Conservation (phyloP, 2,113 vertebrate species). For the Ariopsis seemanni region DNA sequence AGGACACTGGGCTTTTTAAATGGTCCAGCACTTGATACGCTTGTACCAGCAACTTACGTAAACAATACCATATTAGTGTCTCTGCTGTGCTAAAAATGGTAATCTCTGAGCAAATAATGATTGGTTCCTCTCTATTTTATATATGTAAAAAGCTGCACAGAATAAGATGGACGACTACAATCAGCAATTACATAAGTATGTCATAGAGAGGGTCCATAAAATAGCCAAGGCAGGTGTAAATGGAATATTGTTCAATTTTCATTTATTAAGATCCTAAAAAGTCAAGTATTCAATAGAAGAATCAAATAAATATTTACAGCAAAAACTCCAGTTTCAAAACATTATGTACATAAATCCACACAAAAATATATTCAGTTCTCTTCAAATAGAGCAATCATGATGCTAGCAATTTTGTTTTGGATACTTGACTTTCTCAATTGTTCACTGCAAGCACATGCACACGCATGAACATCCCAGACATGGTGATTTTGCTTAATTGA, state of each 20-base stretch:
- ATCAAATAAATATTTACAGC: slow-evolving; percentile 69
- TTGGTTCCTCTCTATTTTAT: background rate
- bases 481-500: slow-evolving; percentile 42
- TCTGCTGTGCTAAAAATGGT: background rate
- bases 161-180: background rate
- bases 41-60: background rate
- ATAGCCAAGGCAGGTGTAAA: background rate
- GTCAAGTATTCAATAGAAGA: slow-evolving; percentile 50
- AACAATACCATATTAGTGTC: background rate
- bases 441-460: slow-evolving; percentile 19
- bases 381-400: slow-evolving; percentile 50
- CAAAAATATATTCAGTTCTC: slow-evolving; percentile 55
- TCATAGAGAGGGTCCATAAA: background rate
- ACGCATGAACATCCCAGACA: background rate
- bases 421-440: slow-evolving; percentile 37
- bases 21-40: background rate
- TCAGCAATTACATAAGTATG: background rate
- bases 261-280: slow-evolving; percentile 49
- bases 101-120: background rate
- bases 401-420: slow-evolving; percentile 28
- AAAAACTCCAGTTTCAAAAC: slow-evolving; percentile 78
- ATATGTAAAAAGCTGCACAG: background rate
- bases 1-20: background rate
- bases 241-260: slow-evolving; percentile 17
- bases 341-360: slow-evolving; percentile 67